Conservation (phyloP, 2,797 vertebrate species). For the Muraenolepis orangiensis region DNA sequence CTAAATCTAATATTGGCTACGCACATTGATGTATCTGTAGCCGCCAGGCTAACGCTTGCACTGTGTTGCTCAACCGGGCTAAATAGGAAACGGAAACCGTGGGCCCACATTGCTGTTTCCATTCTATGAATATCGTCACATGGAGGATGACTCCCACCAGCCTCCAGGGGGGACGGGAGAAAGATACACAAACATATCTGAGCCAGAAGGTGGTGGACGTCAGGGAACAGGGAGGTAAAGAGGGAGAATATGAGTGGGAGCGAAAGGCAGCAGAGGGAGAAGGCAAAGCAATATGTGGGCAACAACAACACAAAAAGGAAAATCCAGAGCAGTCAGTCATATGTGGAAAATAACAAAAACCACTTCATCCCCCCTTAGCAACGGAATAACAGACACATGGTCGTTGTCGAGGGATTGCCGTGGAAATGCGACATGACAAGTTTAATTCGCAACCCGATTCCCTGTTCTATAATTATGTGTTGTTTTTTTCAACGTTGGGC, state of each 20-base stretch:
- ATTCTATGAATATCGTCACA: conserved; percentile 75
- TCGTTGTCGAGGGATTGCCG: conserved; percentile 35
- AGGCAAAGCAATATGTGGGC: conserved; percentile 25
- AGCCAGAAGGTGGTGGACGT: background rate
- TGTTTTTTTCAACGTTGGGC: conserved; percentile 24
- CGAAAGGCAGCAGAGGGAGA: conserved; percentile 15
- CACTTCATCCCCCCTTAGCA: conserved; percentile 28
- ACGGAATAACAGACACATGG: conserved; percentile 35
- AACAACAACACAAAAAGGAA: conserved; percentile 20
- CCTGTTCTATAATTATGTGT: conserved; percentile 34
- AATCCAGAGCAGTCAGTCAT: conserved; percentile 32
- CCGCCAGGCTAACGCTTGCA: conserved; percentile 13
- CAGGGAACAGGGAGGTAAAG: conserved; percentile 26
- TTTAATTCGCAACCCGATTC: conserved; percentile 42
- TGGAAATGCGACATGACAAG: conserved; percentile 37
- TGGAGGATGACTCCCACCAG: conserved; percentile 62
- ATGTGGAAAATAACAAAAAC: conserved; percentile 26
- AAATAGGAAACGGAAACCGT: conserved; percentile 63
- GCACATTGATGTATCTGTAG: background rate
- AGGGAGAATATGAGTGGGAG: conserved; percentile 1
- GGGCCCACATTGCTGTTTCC: conserved; percentile 66
- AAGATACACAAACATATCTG: background rate
- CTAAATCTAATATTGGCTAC: background rate
- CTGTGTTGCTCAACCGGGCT: conserved; percentile 36
- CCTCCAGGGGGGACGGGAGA: conserved; percentile 35